Evolutionary conservation across 2,888 invertebrate species (phyloP), one percentile per base, ranked within the genome.

Genomic region (Scaptomyza cyrtandrae): DNA sequence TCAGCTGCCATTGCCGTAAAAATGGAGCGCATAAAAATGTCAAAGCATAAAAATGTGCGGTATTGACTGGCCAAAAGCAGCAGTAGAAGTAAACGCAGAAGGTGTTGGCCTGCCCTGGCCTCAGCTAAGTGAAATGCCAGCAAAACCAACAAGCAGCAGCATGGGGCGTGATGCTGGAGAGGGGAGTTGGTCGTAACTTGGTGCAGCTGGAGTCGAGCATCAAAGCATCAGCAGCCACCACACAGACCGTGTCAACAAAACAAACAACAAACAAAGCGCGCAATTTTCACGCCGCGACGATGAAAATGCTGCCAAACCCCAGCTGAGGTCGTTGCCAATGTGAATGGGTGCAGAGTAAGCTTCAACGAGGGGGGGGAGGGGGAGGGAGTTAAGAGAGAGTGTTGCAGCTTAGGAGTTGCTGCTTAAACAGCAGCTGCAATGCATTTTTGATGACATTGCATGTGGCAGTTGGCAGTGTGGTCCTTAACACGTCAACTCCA

Each of bases 1-100:
- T 86, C 88, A 88, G 84, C 86, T 88, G 88, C 71, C 77, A 71
- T 71, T 71, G 82, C 86, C 83, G 77, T 88, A 86, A 83, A 83
- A 83, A 71, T 62, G 65, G 74, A 54, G 69, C 59, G 84, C 77
- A 83, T 88, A 88, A 83, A 88, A 88, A 82, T 85, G 82, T 75
- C 75, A 75, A 75, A 78, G 75, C 78, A 78, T 75, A 74, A 75
- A 75, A 75, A 68, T 75, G 78, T 60, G 69, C 55, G 70, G 55
- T 71, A 60, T 69, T 75, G 79, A 59, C 76, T 71, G 62, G 60
- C 60, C 76, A 48, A 62, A 62, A 63, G 58, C 46, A 60, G 49
- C 6, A 13, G 44, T 31, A 24, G 43, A 50, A 59, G 53, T 50
- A 55, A 61, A 33, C 33, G 27, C 43, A 37, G 52, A 63, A 72